Base-by-base conservation (phyloP, 2,888 invertebrate genomes). In the Prosapia bicincta region DNA sequence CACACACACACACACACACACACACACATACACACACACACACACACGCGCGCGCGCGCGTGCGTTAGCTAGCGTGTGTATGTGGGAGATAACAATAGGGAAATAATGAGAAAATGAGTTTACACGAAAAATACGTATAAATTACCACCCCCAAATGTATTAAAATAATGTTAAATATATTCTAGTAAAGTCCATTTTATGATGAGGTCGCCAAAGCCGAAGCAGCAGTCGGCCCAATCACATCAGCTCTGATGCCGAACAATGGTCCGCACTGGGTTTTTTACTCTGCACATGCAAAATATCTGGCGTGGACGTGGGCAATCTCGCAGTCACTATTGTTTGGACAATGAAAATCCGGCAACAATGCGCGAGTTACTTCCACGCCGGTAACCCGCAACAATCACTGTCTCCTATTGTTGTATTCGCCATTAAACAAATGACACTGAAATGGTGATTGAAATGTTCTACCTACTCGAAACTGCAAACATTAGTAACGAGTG, bases 351-450 rank as follows among this genome's bases (percentile, higher is more conserved):
- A 65, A 65, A 54, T 54, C 54, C 32, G 74, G 28, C 71, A 85
- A 85, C 84, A 85, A 86, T 87, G 87, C 86, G 87, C 66, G 69
- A 54, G 74, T 74, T 74, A 68, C 69, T 76, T 72, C 72, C 76
- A 72, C 65, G 23, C 76, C 72, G 66, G 70, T 69, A 72, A 32
- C 69, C 76, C 72, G 66, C 72, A 72, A 76, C 76, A 76, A 76
- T 76, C 73, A 68, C 15, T 20, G 43, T 69, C 54, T 32, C 25
- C 68, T 71, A 26, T 71, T 71, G 66, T 71, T 43, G 69, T 23
- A 68, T 68, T 69, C 54, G 65, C 74, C 74, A 74, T 74, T 74
- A 74, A 26, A 74, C 74, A 74, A 74, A 74, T 74, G 74, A 74
- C 74, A 74, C 69, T 32, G 69, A 26, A 28, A 65, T 69, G 74